Base-by-base conservation (phyloP, 2,797 vertebrate species). In the Pseudopleuronectes americanus region DNA sequence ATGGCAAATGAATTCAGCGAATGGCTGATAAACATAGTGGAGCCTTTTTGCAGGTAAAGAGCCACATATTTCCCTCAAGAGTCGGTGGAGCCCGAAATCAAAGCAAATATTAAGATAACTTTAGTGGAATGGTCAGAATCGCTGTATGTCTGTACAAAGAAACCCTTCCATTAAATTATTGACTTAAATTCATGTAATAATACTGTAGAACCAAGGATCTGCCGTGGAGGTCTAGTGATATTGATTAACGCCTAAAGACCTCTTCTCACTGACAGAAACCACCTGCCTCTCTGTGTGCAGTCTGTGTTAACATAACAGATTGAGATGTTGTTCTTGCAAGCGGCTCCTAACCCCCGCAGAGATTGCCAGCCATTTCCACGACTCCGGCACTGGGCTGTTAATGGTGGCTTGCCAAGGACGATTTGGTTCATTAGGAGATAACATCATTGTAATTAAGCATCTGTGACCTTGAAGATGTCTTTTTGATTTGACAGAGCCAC, bases 381-480 rank as follows among this genome's bases (percentile, higher is more conserved):
- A 55, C 13, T 4, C 3, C 41, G 24, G 31, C 58, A 3, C 47
- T 33, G 9, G 38, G 54, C 45, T 9, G 33, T 62, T 81, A 76
- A 80, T 76, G 36, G 66, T 58, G 68, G 49, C 75, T 74, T 65
- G 33, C 60, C 74, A 36, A 60, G 60, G 73, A 64, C n/a, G 31
- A 72, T 73, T 60, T 71, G 60, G 63, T 70, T 79, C 77, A 86
- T 88, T 84, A 79, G 67, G 67, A 65, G 74, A 80, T 85, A 76
- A 41, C 67, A 59, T 81, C 62, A 19, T 38, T 59, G 72, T 69
- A 84, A 88, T 88, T 79, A 85, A 76, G 67, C 85, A 79, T 79
- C 78, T 77, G 79, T 75, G 80, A 84, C 89, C 80, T 80, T 86
- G 52, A 76, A 61, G 26, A 58, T 36, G 36, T 68, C 63, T 63